A percentile compares a stretch with the other conserved stretches of the same genome.
phyloP scores from a whole-genome alignment of 2,888 invertebrate genomes.

The Hipparchia semele region DNA sequence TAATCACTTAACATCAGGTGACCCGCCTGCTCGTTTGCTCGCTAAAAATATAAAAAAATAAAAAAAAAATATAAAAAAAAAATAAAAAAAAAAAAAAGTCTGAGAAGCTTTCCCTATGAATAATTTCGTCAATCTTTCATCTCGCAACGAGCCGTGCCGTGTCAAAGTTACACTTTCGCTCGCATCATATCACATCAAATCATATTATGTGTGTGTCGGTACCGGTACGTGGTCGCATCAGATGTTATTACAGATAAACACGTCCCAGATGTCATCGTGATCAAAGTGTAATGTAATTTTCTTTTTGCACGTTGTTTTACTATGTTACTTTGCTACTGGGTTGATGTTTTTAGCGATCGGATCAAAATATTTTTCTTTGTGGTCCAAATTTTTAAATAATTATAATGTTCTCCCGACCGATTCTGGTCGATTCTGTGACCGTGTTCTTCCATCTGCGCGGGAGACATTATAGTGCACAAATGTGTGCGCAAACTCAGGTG shows the following conservation, averaged over 20 bases:
- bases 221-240: conserved; percentile 5
- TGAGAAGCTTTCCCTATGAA: conserved; percentile 30
- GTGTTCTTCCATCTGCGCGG: too few relatives aligned
- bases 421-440: too few relatives aligned
- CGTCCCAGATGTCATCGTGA: conserved; percentile 1
- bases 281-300: not conserved
- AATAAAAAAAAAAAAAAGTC: too few relatives aligned
- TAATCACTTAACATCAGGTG: too few relatives aligned
- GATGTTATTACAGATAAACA: conserved; percentile 24
- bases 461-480: too few relatives aligned
- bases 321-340: not conserved
- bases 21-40: too few relatives aligned
- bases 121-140: conserved; percentile 35
- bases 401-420: too few relatives aligned
- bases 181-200: conserved; percentile 23
- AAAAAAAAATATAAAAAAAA: too few relatives aligned
- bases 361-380: too few relatives aligned
- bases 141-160: conserved; percentile 25
- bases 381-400: too few relatives aligned
- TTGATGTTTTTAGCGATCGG: not conserved
- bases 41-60: too few relatives aligned
- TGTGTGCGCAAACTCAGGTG: too few relatives aligned
- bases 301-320: not conserved
- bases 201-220: not conserved
- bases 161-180: conserved; percentile 38